phyloP scores from a whole-genome alignment of 2,888 invertebrate species.

The Invenusta paracnida region DNA sequence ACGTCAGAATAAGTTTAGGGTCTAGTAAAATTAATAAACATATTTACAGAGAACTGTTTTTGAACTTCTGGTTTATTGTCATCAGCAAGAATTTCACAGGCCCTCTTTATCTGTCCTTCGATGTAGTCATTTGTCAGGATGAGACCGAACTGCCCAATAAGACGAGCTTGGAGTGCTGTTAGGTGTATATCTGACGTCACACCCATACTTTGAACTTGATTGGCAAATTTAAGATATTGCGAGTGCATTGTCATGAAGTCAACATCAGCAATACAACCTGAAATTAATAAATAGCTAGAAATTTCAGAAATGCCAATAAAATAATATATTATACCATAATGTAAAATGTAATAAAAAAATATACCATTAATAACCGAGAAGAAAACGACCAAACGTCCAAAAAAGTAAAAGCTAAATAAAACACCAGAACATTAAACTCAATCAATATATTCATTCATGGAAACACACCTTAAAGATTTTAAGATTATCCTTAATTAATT shows the following conservation, averaged over 20 bases:
- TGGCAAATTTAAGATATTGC: neutral
- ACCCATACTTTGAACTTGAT: neutral
- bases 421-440: too few species aligned
- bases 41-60: slow-evolving; percentile 12
- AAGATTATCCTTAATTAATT: too few species aligned
- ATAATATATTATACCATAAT: neutral
- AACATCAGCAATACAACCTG: slow-evolving; percentile 35
- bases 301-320: neutral
- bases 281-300: too few species aligned
- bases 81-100: slow-evolving; percentile 26
- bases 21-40: too few species aligned
- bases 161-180: slow-evolving; percentile 30
- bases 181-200: slow-evolving; percentile 35
- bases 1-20: too few species aligned
- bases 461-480: too few species aligned
- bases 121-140: slow-evolving; percentile 32
- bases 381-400: too few species aligned
- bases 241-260: slow-evolving; percentile 37
- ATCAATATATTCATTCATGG: too few species aligned
- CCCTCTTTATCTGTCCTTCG: slow-evolving; percentile 32
- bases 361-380: neutral
- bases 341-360: neutral
- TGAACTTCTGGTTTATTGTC: slow-evolving; percentile 32
- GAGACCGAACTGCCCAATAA: slow-evolving; percentile 33
- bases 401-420: too few species aligned